phyloP scores from a whole-genome alignment of 2,797 vertebrate species.

The Paramormyrops hopkinsi region DNA sequence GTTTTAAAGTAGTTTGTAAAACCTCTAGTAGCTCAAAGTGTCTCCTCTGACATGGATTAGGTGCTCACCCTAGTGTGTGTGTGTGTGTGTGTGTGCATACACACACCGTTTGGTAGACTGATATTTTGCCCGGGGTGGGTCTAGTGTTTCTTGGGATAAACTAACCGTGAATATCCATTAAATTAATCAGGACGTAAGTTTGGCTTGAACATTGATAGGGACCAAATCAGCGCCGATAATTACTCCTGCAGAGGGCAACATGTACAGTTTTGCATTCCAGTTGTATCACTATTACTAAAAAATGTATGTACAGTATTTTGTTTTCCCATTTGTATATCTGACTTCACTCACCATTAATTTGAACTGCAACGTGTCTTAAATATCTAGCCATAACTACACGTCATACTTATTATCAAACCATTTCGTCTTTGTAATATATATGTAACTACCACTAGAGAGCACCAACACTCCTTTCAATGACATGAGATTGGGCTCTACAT shows the following conservation, averaged over 20 bases:
- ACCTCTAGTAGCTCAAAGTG: background rate
- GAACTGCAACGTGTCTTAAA: background rate
- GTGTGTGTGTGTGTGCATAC: background rate
- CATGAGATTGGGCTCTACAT: background rate
- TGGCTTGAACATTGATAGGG: background rate
- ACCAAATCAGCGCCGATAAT: background rate
- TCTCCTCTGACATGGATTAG: background rate
- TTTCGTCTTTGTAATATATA: background rate
- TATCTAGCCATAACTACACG: background rate
- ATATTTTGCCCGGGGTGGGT: background rate
- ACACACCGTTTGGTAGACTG: background rate
- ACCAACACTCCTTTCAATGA: conserved; percentile 15
- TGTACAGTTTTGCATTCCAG: background rate
- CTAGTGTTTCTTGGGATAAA: background rate
- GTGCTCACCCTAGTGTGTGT: background rate
- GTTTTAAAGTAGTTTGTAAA: no score
- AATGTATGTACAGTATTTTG: background rate
- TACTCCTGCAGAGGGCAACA: background rate
- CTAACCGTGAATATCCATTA: background rate
- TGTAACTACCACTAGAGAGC: conserved; percentile 42
- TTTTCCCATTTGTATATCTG: background rate
- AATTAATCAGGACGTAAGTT: background rate
- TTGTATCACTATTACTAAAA: background rate
- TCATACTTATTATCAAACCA: background rate
- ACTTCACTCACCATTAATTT: background rate